These are phyloP conservation scores for Pica pica DNA, from an alignment of 2,113 vertebrate species.

Conservation along the genomic window DNA sequence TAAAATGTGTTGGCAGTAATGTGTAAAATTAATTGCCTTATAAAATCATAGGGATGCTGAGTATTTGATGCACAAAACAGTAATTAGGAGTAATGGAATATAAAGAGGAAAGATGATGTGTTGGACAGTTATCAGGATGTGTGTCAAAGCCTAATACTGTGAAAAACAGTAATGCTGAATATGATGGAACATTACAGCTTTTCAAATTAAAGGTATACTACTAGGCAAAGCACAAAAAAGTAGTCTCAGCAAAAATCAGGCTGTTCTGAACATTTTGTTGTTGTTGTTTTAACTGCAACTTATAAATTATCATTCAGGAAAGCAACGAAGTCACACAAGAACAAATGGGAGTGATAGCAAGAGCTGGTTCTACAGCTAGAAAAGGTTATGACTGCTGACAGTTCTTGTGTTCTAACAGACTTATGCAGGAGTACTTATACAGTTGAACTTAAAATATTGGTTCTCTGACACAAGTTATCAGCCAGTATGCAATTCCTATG, in stretches of 20 bases:
- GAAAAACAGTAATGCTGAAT: background rate
- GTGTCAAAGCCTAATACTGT: background rate
- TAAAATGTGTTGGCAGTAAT: background rate
- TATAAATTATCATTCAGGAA: background rate
- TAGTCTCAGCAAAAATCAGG: background rate
- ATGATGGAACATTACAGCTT: background rate
- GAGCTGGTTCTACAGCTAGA: background rate
- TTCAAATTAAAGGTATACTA: background rate
- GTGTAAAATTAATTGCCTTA: background rate
- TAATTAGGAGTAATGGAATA: slow-evolving; percentile 6
- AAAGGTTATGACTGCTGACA: background rate
- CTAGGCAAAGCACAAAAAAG: background rate
- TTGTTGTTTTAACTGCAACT: background rate
- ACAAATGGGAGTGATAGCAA: background rate
- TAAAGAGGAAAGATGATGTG: background rate
- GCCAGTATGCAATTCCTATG: background rate
- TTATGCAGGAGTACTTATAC: background rate
- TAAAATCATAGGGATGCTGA: background rate
- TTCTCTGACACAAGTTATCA: background rate
- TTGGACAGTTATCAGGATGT: background rate
- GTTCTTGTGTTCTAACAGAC: background rate
- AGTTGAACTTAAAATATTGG: background rate
- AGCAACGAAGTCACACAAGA: background rate
- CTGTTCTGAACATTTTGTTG: background rate
- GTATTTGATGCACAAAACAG: background rate